These are phyloP conservation scores for Lerista edwardsae DNA, from an alignment of 2,797 vertebrate genomes.

Conservation along the genomic window DNA sequence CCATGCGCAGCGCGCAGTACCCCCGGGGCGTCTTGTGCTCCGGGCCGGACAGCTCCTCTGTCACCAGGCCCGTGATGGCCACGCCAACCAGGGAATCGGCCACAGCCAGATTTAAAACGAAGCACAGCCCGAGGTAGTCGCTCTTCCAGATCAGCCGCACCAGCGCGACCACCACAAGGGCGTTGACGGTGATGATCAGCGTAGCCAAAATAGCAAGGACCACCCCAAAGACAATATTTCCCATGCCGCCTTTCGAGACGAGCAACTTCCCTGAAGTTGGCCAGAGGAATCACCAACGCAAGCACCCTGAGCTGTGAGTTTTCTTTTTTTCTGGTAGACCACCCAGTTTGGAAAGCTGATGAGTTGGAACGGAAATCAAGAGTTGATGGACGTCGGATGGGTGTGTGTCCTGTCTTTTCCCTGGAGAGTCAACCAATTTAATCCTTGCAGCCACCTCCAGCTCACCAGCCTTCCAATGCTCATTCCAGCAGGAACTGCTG, in stretches of 20 bases:
- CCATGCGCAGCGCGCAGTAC: conserved; percentile 85
- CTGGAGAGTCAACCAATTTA: background rate
- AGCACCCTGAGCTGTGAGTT: background rate
- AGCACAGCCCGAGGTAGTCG: conserved; percentile 82
- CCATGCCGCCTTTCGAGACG: conserved; percentile 9
- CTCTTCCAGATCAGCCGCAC: conserved; percentile 82
- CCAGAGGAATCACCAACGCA: background rate
- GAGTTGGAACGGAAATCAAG: rapidly evolving
- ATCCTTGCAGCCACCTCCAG: conserved; percentile 35
- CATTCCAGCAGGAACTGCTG: background rate
- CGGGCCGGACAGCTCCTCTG: conserved; percentile 75
- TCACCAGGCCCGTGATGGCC: conserved; percentile 82
- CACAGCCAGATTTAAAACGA: conserved; percentile 88
- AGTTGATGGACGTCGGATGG: rapidly evolving
- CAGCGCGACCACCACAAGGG: conserved; percentile 79
- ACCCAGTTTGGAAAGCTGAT: background rate
- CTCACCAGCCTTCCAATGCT: conserved; percentile 31
- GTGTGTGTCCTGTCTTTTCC: rapidly evolving
- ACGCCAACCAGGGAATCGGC: conserved; percentile 87
- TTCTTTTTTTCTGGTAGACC: no score
- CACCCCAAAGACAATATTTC: conserved; percentile 70
- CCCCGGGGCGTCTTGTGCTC: conserved; percentile 62
- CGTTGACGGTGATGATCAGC: conserved; percentile 86
- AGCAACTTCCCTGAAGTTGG: conserved; percentile 26
- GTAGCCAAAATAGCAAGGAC: conserved; percentile 81